Percentiles rank a stretch among this genome's conserved stretches.
These are phyloP conservation scores for Nyctalus aviator DNA, from an alignment of 2,797 vertebrate species.

Conservation along the genomic window DNA sequence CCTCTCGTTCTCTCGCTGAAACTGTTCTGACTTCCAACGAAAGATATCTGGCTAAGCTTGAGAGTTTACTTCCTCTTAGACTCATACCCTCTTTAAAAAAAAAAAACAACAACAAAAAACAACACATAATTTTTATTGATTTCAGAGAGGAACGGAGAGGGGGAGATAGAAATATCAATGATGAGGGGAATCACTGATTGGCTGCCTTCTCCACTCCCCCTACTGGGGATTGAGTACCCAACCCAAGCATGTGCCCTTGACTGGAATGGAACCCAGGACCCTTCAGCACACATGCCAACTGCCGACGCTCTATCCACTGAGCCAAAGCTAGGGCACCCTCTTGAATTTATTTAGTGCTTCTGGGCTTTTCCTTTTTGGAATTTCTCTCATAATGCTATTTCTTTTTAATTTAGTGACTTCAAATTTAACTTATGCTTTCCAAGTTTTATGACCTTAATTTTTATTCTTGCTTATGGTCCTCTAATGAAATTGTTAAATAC, in stretches of 20 bases:
- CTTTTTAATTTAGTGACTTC: conserved; percentile 29
- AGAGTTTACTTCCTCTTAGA: conserved; percentile 21
- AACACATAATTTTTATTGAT: no score
- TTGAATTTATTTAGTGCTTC: conserved; percentile 48
- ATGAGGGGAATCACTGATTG: no score
- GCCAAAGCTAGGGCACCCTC: background rate
- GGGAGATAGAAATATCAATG: no score
- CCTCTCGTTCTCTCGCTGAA: background rate
- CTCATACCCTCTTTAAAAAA: background rate
- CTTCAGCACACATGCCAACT: background rate
- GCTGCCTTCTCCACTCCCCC: no score
- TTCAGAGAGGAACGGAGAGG: no score
- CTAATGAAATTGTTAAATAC: conserved; percentile 74
- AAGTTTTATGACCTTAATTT: conserved; percentile 40
- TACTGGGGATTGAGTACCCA: no score
- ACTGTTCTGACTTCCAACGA: background rate
- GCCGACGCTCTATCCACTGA: background rate
- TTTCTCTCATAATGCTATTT: background rate
- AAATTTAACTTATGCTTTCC: conserved; percentile 41
- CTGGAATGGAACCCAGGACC: no score
- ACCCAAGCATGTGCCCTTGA: no score
- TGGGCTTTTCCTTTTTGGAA: conserved; percentile 22
- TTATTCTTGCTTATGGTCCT: conserved; percentile 52
- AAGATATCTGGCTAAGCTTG: background rate
- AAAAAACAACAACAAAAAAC: no score